Conservation (phyloP, 2,888 invertebrate genomes). For the Calephelis perditalis region DNA sequence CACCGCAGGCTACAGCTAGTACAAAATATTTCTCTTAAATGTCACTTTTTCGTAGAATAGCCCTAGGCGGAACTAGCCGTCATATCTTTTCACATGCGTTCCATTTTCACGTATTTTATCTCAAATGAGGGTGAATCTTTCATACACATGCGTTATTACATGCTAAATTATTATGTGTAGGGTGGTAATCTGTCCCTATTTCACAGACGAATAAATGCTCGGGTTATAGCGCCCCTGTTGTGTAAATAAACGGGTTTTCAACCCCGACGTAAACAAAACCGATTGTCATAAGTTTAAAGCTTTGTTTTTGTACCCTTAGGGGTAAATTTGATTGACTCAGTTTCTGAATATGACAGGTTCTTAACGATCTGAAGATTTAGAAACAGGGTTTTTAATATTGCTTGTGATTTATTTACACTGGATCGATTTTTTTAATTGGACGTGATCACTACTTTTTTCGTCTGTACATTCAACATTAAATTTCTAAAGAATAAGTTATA, state of each 20-base stretch:
- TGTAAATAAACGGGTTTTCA: background rate
- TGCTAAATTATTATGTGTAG: slow-evolving; percentile 8
- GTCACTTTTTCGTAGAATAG: too few species aligned
- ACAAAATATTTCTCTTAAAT: too few species aligned
- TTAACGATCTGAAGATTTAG: too few species aligned
- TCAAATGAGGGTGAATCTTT: slow-evolving; percentile 4
- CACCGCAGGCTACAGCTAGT: too few species aligned
- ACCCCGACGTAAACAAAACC: background rate
- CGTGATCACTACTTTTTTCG: too few species aligned
- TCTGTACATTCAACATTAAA: too few species aligned
- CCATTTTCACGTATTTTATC: slow-evolving; percentile 1
- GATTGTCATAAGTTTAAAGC: background rate
- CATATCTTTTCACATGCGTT: too few species aligned
- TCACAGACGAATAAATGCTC: slow-evolving; percentile 3
- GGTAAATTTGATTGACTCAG: too few species aligned
- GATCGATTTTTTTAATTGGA: background rate
- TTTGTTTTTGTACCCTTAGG: background rate
- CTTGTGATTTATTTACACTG: background rate
- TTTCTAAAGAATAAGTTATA: too few species aligned
- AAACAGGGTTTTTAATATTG: too few species aligned
- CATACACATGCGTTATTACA: background rate
- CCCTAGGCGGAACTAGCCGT: too few species aligned
- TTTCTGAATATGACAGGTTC: too few species aligned
- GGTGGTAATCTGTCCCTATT: slow-evolving; percentile 9
- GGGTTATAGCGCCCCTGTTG: background rate